phyloP scores from a whole-genome alignment of 2,113 vertebrate genomes.

The Bubo blakistoni region DNA sequence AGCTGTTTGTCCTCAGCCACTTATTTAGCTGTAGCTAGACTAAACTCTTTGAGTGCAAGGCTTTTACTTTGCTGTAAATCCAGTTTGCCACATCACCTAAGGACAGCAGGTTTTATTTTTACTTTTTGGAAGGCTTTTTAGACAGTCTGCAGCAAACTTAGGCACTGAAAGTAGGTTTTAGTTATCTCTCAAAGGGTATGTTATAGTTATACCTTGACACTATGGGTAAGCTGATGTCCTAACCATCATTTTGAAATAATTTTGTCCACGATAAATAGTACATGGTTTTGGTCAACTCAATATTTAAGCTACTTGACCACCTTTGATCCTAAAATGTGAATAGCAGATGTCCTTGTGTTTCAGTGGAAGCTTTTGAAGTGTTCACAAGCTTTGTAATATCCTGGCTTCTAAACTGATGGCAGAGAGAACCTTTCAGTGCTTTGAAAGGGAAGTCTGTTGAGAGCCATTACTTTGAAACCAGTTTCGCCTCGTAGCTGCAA shows the following conservation, averaged over 20 bases:
- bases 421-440: background rate
- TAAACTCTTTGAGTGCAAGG: background rate
- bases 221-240: background rate
- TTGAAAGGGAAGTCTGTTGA: background rate
- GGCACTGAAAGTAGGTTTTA: background rate
- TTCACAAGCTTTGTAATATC: background rate
- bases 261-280: background rate
- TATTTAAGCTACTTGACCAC: background rate
- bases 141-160: background rate
- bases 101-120: background rate
- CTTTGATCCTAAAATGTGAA: background rate
- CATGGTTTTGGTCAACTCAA: background rate
- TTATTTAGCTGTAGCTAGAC: background rate
- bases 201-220: background rate
- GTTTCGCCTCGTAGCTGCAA: background rate
- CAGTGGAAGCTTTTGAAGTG: background rate
- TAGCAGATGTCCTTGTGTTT: constrained; percentile 7
- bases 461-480: background rate
- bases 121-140: background rate
- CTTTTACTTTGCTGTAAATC: background rate
- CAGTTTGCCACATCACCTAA: background rate
- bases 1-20: background rate
- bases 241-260: background rate
- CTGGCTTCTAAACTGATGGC: background rate
- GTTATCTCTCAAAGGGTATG: fast-evolving